phyloP scores from a whole-genome alignment of 92 coral and sea anemone species.

The Chrysogorgia sp. region DNA sequence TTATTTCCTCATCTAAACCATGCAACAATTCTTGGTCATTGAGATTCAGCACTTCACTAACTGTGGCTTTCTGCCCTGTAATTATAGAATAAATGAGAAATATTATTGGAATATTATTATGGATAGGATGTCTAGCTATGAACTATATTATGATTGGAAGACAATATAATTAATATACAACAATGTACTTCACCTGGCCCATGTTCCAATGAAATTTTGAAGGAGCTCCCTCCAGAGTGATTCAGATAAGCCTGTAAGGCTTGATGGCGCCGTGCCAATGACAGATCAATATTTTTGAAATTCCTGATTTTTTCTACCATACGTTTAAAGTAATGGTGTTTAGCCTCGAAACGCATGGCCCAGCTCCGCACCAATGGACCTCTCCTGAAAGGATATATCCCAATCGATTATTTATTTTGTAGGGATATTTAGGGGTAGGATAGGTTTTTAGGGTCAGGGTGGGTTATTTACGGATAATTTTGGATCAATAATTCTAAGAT shows the following conservation, averaged over 20 bases:
- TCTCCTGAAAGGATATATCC: conserved; percentile 44
- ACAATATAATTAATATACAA: neutral
- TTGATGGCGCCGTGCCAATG: conserved; percentile 68
- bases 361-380: conserved; percentile 68
- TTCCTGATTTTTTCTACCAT: conserved; percentile 52
- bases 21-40: conserved; percentile 9
- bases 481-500: too few relatives aligned
- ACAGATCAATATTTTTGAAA: conserved; percentile 63
- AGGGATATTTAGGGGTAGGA: neutral
- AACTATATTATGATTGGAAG: neutral
- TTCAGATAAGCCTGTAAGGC: conserved; percentile 59
- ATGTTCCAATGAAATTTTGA: conserved; percentile 51
- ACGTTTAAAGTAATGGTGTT: conserved; percentile 66
- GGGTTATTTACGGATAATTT: conserved; percentile 4
- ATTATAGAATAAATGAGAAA: neutral
- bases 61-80: conserved; percentile 49
- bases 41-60: conserved; percentile 28
- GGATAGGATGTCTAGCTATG: neutral
- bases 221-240: conserved; percentile 56
- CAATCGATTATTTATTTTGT: neutral
- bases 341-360: conserved; percentile 73
- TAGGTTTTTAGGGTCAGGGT: neutral
- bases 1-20: conserved; percentile 42
- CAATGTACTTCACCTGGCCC: conserved; percentile 65
- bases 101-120: neutral